Base-by-base conservation (phyloP, 2,113 vertebrate species). In the Catharus minimus region DNA sequence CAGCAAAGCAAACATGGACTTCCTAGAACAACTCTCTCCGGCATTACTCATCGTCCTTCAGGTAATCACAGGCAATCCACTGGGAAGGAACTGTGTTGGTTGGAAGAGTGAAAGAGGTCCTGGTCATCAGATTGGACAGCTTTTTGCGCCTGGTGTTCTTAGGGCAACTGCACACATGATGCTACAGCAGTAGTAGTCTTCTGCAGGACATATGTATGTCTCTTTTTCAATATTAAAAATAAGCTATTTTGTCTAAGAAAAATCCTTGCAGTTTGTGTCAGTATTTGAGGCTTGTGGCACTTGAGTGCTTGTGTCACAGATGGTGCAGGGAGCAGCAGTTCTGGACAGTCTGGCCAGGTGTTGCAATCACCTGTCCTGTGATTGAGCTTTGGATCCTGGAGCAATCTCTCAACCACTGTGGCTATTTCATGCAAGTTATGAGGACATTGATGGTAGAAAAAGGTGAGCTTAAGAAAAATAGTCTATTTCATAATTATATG, bases 1-100 rank as follows among this genome's bases (percentile, higher is more conserved):
- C 55, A 32, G 14, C 17, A 68, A 76, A 24, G 13, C n/a, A 46
- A 27, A 0, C 16, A 13, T 49, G 12, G 6, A 13, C 32, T 85
- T 38, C 38, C 7, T 79, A 5, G 46, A 72, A 21, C 15, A 52
- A 2, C 22, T 50, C 47, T 19, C 18, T 73, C 21, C 62, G 30
- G 28, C 1, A 0, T 57, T 52, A 21, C 14, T 79, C 8, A 9
- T 24, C 0, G 0, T 53, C 38, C 58, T 65, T n/a, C 55, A 56
- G 36, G 19, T 14, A 46, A 26, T 68, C 22, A 8, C 18, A 56
- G 30, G 41, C 36, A 26, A 38, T 53, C 9, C 19, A 15, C 47
- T 82, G 61, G 33, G 56, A 82, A 68, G 16, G 32, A 89, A 4
- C 13, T 62, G 10, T 47, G 14, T 53, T 55, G 18, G 16, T 58